Evolutionary conservation across 2,113 vertebrate species (phyloP).

Genomic region (Eclectus roratus): DNA sequence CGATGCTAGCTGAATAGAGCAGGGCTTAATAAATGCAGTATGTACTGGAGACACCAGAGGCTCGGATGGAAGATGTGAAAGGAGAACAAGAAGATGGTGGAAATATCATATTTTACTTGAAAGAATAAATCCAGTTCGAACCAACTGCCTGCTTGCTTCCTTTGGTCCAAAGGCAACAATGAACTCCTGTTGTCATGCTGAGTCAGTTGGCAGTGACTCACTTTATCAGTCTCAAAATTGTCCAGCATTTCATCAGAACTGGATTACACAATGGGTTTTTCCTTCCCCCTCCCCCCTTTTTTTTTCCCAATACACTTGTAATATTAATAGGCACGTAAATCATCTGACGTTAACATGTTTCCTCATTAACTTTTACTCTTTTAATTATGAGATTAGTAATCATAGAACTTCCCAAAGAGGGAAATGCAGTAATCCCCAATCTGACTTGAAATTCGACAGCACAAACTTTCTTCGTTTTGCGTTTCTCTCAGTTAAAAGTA

Average conservation of each 20-base stretch:
- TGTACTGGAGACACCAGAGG: conserved; percentile 27
- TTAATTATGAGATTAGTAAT: conserved; percentile 53
- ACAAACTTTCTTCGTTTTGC: neutral
- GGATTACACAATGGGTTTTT: conserved; percentile 52
- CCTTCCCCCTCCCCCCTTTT: neutral
- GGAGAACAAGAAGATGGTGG: conserved; percentile 18
- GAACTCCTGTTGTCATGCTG: conserved; percentile 59
- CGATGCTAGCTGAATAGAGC: neutral
- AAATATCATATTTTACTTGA: conserved; percentile 21
- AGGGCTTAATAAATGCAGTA: conserved; percentile 24
- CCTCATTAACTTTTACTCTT: conserved; percentile 60
- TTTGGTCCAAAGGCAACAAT: conserved; percentile 50
- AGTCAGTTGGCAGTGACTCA: conserved; percentile 63
- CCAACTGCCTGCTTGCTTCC: conserved; percentile 36
- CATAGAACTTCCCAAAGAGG: conserved; percentile 42
- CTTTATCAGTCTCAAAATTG: conserved; percentile 54
- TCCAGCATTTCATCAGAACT: conserved; percentile 49
- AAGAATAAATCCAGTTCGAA: conserved; percentile 39
- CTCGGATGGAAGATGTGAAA: neutral
- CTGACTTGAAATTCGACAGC: conserved; percentile 34
- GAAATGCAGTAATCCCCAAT: conserved; percentile 27
- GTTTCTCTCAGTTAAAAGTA: conserved; percentile 39
- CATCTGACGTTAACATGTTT: conserved; percentile 5
- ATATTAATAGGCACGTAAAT: conserved; percentile 42
- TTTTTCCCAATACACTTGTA: conserved; percentile 1